Evolutionary conservation across 2,888 invertebrate species (phyloP), one percentile per base, ranked within the genome.

Genomic region (Ornithoptera alexandrae): DNA sequence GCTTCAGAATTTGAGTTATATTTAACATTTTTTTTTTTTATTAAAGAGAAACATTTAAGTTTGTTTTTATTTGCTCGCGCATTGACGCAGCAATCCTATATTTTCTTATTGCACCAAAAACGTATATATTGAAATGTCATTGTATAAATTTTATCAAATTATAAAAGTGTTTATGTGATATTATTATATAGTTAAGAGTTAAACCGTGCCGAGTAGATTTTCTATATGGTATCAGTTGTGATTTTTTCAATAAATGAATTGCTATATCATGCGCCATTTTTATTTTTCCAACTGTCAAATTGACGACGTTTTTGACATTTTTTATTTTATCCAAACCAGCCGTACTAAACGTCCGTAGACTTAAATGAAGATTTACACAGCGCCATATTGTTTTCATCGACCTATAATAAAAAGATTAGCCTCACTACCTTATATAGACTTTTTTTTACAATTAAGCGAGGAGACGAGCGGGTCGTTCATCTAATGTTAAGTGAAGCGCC

Each of bases 151-250:
- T 79, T 89, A 87, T 87, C 79, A 92, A 90, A 91, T 89, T 89
- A 86, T 90, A 84, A 86, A 79, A 89, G 88, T 91, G 90, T 91
- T 90, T 90, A 91, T 92, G 92, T 92, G 92, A 92, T 92, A 91
- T 89, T 90, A 89, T 68, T 87, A 83, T 90, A 90, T 90, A 90
- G 85, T 86, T 92, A 92, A 92, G 92, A 90, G 88, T 90, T 92
- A 92, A 92, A 90, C 91, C 89, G 92, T 92, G 92, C 92, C 92
- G 91, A 92, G 87, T 92, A 92, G 92, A 89, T 92, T 92, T 92
- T 92, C 90, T 92, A 92, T 92, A 88, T 92, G 92, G 92, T 92
- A 92, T 92, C 88, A 90, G 92, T 92, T 92, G 91, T 92, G 91
- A 90, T 89, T 91, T 91, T 90, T 89, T 86, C 84, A 89, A 90